These are phyloP conservation scores for Nyctibius grandis DNA, from an alignment of 2,797 vertebrate species.

Conservation along the genomic window DNA sequence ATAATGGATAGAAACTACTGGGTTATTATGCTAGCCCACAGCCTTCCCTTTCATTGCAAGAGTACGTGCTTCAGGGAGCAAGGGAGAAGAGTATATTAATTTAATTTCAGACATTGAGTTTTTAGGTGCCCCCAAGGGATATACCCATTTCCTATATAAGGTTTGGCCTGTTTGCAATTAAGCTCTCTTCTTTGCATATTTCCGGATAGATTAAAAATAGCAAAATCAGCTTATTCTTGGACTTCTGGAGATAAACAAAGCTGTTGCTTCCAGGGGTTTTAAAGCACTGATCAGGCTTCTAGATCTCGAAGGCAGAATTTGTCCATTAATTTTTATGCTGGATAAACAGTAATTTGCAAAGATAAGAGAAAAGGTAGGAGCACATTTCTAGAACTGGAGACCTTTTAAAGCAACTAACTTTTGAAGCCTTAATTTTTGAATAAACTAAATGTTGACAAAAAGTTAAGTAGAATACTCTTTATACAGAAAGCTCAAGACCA, in stretches of 20 bases:
- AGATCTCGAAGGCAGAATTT: constrained; percentile 43
- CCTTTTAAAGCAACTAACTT: background rate
- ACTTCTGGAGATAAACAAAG: constrained; percentile 74
- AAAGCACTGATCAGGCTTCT: constrained; percentile 58
- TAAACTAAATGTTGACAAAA: background rate
- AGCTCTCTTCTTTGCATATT: constrained; percentile 74
- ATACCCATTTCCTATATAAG: constrained; percentile 75
- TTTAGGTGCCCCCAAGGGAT: constrained; percentile 70
- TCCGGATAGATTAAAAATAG: constrained; percentile 79
- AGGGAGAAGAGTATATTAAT: constrained; percentile 49
- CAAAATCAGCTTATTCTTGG: constrained; percentile 73
- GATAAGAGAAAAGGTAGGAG: constrained; percentile 22
- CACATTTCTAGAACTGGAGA: constrained; percentile 24
- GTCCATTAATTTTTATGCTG: constrained; percentile 9
- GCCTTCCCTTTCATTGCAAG: constrained; percentile 33
- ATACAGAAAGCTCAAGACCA: background rate
- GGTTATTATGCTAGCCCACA: constrained; percentile 32
- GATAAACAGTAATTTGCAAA: constrained; percentile 30
- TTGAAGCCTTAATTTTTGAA: background rate
- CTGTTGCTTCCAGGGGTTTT: constrained; percentile 63
- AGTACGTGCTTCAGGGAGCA: constrained; percentile 46
- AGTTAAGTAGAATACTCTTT: background rate
- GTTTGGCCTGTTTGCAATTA: constrained; percentile 79
- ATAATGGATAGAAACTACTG: constrained; percentile 37
- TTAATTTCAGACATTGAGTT: constrained; percentile 71